Conservation (phyloP, 2,113 vertebrate genomes). For the Ceyx melanurus region DNA sequence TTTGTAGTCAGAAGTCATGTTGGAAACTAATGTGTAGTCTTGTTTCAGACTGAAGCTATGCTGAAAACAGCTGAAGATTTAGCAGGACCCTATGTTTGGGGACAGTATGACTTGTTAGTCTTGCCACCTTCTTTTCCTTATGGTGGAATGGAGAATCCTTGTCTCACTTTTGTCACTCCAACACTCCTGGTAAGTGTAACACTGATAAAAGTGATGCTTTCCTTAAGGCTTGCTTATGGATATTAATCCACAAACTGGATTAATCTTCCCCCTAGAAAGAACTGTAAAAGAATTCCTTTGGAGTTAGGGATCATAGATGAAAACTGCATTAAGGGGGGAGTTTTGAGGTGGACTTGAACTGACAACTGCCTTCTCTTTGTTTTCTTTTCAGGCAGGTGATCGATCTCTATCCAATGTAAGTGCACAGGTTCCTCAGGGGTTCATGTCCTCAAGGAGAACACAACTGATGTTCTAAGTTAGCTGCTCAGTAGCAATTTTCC, state of each 20-base stretch:
- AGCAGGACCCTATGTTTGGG: conserved; percentile 94
- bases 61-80: conserved; percentile 90
- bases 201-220: not conserved
- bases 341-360: conserved; percentile 1
- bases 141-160: conserved; percentile 98
- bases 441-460: not conserved
- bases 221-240: not conserved
- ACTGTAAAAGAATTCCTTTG: not conserved
- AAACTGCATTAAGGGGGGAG: not conserved
- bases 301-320: not conserved
- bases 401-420: conserved; percentile 93
- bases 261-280: not conserved
- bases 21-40: not conserved
- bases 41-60: conserved; percentile 91
- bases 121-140: conserved; percentile 96
- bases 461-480: not conserved
- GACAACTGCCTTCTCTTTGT: not conserved
- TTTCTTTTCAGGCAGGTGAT: conserved; percentile 87
- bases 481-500: not conserved
- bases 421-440: conserved; percentile 36
- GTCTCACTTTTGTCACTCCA: conserved; percentile 94
- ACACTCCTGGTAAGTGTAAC: conserved; percentile 86
- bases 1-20: not conserved
- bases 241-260: not conserved
- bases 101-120: conserved; percentile 92